phyloP scores from a whole-genome alignment of 2,888 invertebrate genomes.

The Agrypnus murinus region DNA sequence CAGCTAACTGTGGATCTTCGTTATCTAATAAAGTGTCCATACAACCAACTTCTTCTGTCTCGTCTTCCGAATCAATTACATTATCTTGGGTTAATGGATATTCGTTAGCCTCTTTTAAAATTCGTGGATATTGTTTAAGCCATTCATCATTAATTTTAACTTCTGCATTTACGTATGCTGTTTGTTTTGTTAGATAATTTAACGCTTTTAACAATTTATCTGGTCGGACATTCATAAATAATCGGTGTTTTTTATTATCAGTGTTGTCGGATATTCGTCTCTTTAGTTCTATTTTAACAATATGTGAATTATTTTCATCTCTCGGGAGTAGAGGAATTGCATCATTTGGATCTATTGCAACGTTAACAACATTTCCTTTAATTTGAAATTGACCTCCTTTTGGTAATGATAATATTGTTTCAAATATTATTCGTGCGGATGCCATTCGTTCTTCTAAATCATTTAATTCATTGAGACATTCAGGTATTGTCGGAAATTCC shows the following conservation, averaged over 20 bases:
- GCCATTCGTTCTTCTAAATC: conserved; percentile 25
- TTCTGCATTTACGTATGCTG: neutral
- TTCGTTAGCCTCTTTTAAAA: neutral
- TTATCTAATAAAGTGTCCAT: conserved; percentile 18
- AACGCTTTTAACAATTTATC: neutral
- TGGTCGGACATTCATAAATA: conserved; percentile 10
- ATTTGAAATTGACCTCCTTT: conserved; percentile 27
- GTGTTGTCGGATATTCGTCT: neutral
- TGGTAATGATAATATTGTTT: conserved; percentile 23
- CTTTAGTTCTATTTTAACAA: too few species aligned
- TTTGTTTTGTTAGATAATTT: conserved; percentile 17
- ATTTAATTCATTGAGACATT: conserved; percentile 12
- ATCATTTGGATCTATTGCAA: conserved; percentile 26
- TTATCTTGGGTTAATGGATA: neutral
- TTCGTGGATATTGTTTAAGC: too few species aligned
- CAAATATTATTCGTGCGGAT: conserved; percentile 17
- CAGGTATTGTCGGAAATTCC: conserved; percentile 19
- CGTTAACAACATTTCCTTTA: conserved; percentile 30
- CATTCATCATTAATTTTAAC: conserved; percentile 9
- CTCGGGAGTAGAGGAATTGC: conserved; percentile 8
- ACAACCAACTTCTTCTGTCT: conserved; percentile 1
- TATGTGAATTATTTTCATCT: conserved; percentile 8
- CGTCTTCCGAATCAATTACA: neutral
- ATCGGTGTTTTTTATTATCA: neutral
- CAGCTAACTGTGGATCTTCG: conserved; percentile 11